Evolutionary conservation across 2,113 vertebrate species (phyloP).

Genomic region (Percina caprodes): DNA sequence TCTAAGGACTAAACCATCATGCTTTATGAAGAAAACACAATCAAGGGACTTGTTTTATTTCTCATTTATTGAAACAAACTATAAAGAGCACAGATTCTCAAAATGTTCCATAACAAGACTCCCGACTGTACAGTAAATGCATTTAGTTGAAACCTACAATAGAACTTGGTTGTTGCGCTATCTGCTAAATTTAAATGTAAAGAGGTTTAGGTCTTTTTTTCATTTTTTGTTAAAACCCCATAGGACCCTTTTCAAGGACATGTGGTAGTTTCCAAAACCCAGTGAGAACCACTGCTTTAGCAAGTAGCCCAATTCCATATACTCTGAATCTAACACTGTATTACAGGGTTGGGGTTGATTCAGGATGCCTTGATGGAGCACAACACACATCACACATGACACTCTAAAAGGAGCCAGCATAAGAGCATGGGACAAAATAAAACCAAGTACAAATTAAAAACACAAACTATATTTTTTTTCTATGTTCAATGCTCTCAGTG

Average conservation of each 20-base stretch:
- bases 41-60: slow-evolving; percentile 54
- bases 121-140: slow-evolving; percentile 56
- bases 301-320: slow-evolving; percentile 52
- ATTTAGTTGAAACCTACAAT: slow-evolving; percentile 39
- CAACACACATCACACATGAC: slow-evolving; percentile 44
- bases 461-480: slow-evolving; percentile 65
- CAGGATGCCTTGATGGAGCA: slow-evolving; percentile 56
- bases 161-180: slow-evolving; percentile 43
- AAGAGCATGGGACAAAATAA: slow-evolving; percentile 53
- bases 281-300: slow-evolving; percentile 46
- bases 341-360: slow-evolving; percentile 76
- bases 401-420: slow-evolving; percentile 49
- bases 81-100: slow-evolving; percentile 65
- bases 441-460: slow-evolving; percentile 37
- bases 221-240: slow-evolving; percentile 43
- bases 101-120: slow-evolving; percentile 21
- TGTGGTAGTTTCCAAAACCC: slow-evolving; percentile 47
- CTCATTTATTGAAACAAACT: slow-evolving; percentile 38
- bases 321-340: slow-evolving; percentile 72
- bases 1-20: slow-evolving; percentile 54
- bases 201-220: slow-evolving; percentile 26
- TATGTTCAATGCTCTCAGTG: slow-evolving; percentile 69
- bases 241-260: slow-evolving; percentile 38
- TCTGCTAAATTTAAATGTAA: slow-evolving; percentile 48
- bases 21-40: slow-evolving; percentile 71